These are phyloP conservation scores for Poicephalus meyeri DNA, from an alignment of 2,113 vertebrate genomes.

Conservation along the genomic window DNA sequence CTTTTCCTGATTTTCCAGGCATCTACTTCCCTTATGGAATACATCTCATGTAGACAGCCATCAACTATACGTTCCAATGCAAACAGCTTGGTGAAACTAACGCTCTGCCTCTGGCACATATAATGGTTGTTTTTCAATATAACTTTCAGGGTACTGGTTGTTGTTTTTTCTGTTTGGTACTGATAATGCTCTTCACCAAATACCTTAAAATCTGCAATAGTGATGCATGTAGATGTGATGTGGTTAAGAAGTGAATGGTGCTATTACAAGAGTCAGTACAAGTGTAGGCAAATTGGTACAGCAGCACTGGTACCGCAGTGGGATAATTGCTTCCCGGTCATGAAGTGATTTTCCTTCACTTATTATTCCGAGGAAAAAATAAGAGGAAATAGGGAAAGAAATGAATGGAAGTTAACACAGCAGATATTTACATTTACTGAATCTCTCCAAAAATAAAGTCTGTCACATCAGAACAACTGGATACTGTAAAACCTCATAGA, in stretches of 20 bases:
- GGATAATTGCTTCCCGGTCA: not conserved
- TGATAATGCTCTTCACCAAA: slow-evolving; percentile 43
- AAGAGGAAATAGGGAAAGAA: not conserved
- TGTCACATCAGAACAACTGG: not conserved
- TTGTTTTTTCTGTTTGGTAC: not conserved
- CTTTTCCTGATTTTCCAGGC: slow-evolving; percentile 42
- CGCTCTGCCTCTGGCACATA: slow-evolving; percentile 2
- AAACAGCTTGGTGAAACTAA: slow-evolving; percentile 32
- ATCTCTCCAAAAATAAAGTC: not conserved
- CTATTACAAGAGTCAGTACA: not conserved
- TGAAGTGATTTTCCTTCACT: not conserved
- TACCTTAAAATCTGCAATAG: slow-evolving; percentile 40
- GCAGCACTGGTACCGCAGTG: not conserved
- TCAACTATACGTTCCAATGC: slow-evolving; percentile 7
- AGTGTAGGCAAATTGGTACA: not conserved
- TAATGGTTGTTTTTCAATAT: not conserved
- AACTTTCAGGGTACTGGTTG: not conserved
- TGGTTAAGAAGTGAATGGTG: not conserved
- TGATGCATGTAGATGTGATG: not conserved
- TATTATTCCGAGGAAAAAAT: not conserved
- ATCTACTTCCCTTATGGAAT: slow-evolving; percentile 34
- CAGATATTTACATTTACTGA: slow-evolving; percentile 3
- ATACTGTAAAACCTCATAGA: not conserved
- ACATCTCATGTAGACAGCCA: slow-evolving; percentile 20
- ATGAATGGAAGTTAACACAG: not conserved